Conservation (phyloP, 2,888 invertebrate genomes). For the Zygogramma bicolorata region DNA sequence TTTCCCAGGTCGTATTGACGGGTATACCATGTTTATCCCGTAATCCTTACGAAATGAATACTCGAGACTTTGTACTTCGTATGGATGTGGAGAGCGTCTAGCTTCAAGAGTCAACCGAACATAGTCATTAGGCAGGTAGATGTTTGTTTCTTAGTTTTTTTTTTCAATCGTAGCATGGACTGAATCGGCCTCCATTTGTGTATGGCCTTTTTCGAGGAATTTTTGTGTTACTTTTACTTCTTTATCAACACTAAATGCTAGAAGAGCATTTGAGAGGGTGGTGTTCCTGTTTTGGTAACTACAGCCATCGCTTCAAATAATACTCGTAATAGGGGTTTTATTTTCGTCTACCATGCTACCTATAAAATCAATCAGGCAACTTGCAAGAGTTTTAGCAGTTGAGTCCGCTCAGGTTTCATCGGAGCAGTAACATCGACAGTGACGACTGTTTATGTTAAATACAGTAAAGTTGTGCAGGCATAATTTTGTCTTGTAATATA, state of each 20-base stretch:
- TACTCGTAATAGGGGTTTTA: too few relatives aligned
- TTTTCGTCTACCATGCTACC: not conserved
- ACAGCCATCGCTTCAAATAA: too few relatives aligned
- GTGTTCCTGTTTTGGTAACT: conserved; percentile 1
- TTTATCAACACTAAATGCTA: not conserved
- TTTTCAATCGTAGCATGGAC: conserved; percentile 7
- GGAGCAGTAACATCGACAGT: conserved; percentile 50
- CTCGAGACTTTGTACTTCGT: too few relatives aligned
- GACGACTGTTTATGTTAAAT: conserved; percentile 45
- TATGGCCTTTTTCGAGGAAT: too few relatives aligned
- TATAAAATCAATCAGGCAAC: not conserved
- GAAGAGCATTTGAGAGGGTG: too few relatives aligned
- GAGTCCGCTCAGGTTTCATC: conserved; percentile 35
- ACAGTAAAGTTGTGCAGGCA: conserved; percentile 54
- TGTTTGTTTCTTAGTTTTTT: conserved; percentile 39
- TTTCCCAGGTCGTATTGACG: too few relatives aligned
- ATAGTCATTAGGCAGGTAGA: conserved; percentile 43
- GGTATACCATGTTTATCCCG: too few relatives aligned
- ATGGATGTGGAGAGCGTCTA: conserved; percentile 16
- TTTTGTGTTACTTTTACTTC: not conserved
- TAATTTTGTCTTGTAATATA: conserved; percentile 55
- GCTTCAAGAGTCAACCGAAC: conserved; percentile 29
- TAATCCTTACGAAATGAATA: too few relatives aligned
- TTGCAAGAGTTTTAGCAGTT: conserved; percentile 30
- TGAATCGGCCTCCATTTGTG: conserved; percentile 17